Evolutionary conservation across 1,140 invertebrate species (phyloP).

Genomic region (Trichogramma pretiosum): DNA sequence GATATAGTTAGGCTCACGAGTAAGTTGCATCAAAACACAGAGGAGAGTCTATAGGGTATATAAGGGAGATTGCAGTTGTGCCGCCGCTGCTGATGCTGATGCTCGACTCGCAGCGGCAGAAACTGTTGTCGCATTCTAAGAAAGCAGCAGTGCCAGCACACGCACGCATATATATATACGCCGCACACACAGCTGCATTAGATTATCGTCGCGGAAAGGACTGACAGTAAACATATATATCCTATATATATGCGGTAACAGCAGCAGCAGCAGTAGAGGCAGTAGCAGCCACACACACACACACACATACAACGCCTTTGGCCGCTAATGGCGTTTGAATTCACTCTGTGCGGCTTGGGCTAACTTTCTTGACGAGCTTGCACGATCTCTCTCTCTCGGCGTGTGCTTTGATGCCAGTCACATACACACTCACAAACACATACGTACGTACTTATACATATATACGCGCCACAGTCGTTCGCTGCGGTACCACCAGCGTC

Average conservation of each 20-base stretch:
- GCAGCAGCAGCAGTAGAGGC: too few relatives aligned
- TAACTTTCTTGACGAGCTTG: constrained; percentile 32
- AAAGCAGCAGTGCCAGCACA: background rate
- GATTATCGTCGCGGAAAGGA: constrained; percentile 5
- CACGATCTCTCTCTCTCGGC: constrained; percentile 11
- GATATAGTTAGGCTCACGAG: too few relatives aligned
- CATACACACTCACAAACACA: background rate
- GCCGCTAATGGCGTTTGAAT: constrained; percentile 29
- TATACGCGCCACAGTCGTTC: too few relatives aligned
- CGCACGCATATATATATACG: background rate
- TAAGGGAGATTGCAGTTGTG: background rate
- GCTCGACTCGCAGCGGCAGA: too few relatives aligned
- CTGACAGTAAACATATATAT: too few relatives aligned
- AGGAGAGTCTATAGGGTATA: too few relatives aligned
- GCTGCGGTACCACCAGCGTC: background rate
- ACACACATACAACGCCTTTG: constrained; percentile 6
- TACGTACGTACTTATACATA: too few relatives aligned
- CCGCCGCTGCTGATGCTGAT: too few relatives aligned
- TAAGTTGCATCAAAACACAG: background rate
- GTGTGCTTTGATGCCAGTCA: constrained; percentile 34
- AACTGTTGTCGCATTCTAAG: too few relatives aligned
- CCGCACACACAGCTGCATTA: constrained; percentile 13
- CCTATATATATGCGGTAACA: too few relatives aligned
- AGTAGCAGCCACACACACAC: too few relatives aligned
- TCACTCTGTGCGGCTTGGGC: too few relatives aligned